Evolutionary conservation across 2,888 invertebrate species (phyloP), one percentile per base, ranked within the genome.

Genomic region (Eupithecia dodoneata): DNA sequence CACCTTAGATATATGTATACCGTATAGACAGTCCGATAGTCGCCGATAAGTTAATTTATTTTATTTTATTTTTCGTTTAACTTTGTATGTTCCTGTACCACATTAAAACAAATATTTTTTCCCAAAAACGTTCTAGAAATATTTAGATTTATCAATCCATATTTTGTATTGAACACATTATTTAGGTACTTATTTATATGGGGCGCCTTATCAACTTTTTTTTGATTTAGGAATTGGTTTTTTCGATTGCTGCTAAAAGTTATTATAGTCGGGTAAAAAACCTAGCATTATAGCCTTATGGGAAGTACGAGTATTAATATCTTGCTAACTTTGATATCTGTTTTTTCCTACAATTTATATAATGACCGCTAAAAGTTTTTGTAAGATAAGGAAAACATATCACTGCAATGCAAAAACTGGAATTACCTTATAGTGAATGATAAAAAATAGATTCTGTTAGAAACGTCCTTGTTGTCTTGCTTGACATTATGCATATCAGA

Each of bases 321-420:
- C 63, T 18, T 63, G 63, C 12, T 59, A 59, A 42, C 42, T 15
- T 42, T 66, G 15, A 15, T 15, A 15, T 42, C 42, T 15, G 42
- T 18, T 66, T 66, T 66, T 66, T 66, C 15, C 12, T 13, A 69
- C 18, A 69, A n/a, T n/a, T 66, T 44, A 69, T 45, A n/a, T n/a
- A 42, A 44, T 67, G 44, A 44, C 44, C 45, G 67, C 9, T 45
- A n/a, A 69, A 18, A 12, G 4, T 69, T 69, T 69, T 69, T 45
- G 45, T 44, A n/a, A n/a, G 67, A 69, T 44, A 9, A 67, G 67
- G 67, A 69, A 69, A 67, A 42, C 45, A 45, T 69, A 44, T 44
- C 44, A 44, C 44, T 66, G 66, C 66, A 15, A 13, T 45, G 67
- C 67, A 69, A 69, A 44, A 69, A 69, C n/a, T 69, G 67, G 67